A percentile compares a stretch with the other conserved stretches of the same genome.
These are phyloP conservation scores for Battus philenor DNA, from an alignment of 1,140 invertebrate genomes.

Conservation along the genomic window DNA sequence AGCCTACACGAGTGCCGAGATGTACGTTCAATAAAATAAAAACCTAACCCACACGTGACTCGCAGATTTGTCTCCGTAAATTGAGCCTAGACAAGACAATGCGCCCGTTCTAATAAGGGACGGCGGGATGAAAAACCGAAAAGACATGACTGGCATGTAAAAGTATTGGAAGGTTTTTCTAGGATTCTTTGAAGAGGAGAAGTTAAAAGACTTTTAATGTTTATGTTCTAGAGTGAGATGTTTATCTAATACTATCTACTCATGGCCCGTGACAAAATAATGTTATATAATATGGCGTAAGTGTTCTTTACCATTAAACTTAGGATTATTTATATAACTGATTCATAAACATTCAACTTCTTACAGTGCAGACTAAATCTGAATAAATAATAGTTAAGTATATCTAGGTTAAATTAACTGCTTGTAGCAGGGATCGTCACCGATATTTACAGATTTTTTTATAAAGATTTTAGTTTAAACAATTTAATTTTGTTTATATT, in stretches of 20 bases:
- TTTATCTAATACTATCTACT: background rate
- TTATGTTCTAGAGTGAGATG: too few species aligned
- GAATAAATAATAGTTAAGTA: too few species aligned
- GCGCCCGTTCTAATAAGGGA: background rate
- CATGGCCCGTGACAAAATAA: background rate
- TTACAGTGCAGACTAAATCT: too few species aligned
- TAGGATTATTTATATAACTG: background rate
- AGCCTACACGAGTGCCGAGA: too few species aligned
- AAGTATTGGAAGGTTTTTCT: background rate
- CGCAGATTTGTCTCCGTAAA: background rate
- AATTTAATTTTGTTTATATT: background rate
- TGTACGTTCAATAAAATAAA: background rate
- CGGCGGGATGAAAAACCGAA: background rate
- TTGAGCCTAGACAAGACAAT: constrained; percentile 1
- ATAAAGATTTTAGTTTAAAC: background rate
- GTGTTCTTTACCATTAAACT: background rate
- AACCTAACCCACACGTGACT: background rate
- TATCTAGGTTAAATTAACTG: too few species aligned
- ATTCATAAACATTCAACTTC: background rate
- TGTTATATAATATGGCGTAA: background rate
- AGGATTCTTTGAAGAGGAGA: background rate
- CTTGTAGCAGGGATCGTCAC: too few species aligned
- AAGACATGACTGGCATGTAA: background rate
- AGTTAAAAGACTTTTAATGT: background rate
- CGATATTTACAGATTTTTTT: background rate